These are phyloP conservation scores for Phalacrocorax carbo DNA, from an alignment of 2,113 vertebrate genomes.

Conservation along the genomic window DNA sequence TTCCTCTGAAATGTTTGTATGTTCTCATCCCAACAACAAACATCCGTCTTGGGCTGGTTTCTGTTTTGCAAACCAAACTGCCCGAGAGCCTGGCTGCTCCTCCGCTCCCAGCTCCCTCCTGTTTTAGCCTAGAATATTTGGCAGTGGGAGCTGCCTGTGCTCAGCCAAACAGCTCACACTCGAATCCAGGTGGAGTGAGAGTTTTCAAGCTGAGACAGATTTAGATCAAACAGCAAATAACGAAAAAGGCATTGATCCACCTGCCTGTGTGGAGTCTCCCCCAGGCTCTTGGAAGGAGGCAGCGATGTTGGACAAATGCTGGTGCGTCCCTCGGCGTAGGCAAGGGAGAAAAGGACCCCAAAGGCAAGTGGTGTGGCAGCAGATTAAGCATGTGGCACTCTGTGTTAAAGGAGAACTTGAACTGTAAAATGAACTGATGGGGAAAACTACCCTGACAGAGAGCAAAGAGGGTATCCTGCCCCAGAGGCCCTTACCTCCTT, in stretches of 20 bases:
- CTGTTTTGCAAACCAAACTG: constrained; percentile 41
- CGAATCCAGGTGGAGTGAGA: constrained; percentile 37
- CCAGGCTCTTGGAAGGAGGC: constrained; percentile 30
- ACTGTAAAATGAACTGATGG: neutral
- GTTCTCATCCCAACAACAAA: constrained; percentile 15
- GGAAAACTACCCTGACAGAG: neutral
- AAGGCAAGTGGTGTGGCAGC: neutral
- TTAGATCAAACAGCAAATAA: constrained; percentile 44
- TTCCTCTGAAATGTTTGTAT: constrained; percentile 8
- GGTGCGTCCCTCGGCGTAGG: neutral
- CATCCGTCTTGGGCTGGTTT: neutral
- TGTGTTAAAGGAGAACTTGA: neutral
- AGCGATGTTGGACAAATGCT: neutral
- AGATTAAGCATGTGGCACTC: neutral
- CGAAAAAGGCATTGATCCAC: constrained; percentile 31
- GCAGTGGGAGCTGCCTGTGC: constrained; percentile 25
- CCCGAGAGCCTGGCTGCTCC: constrained; percentile 36
- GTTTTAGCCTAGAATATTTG: constrained; percentile 39
- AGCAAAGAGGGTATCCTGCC: neutral
- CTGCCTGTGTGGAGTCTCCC: constrained; percentile 31
- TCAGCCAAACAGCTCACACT: constrained; percentile 39
- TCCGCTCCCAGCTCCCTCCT: constrained; percentile 27
- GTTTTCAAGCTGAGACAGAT: constrained; percentile 48
- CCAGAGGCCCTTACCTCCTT: neutral
- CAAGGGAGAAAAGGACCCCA: neutral